These are phyloP conservation scores for Oncorhynchus masou DNA, from an alignment of 2,113 vertebrate species.

Conservation along the genomic window DNA sequence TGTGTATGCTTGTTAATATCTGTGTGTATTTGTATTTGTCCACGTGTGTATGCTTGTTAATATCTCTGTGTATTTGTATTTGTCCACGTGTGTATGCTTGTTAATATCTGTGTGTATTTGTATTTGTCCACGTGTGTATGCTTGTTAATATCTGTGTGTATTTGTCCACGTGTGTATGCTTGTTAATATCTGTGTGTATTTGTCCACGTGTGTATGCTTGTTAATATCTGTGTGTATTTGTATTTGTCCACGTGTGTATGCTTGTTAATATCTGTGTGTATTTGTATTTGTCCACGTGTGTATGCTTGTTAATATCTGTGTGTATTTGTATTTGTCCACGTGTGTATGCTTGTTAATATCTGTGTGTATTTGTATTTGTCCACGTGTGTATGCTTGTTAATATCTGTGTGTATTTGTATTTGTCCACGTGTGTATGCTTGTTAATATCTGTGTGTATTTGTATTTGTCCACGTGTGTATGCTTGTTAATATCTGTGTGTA, in stretches of 20 bases:
- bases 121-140: conserved; percentile 5
- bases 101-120: conserved; percentile 17
- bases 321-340: conserved; percentile 1
- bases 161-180: conserved; percentile 10
- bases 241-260: conserved; percentile 5
- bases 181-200: conserved; percentile 15
- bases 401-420: conserved; percentile 16
- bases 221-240: conserved; percentile 17
- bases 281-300: conserved; percentile 1
- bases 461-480: conserved; percentile 5
- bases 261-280: conserved; percentile 20
- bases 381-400: conserved; percentile 16
- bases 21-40: conserved; percentile 3
- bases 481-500: conserved; percentile 20
- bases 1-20: conserved; percentile 22
- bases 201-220: conserved; percentile 15
- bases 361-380: conserved; percentile 3
- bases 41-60: conserved; percentile 16
- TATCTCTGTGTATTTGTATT: conserved; percentile 15
- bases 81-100: conserved; percentile 15
- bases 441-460: conserved; percentile 17
- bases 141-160: conserved; percentile 19
- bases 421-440: conserved; percentile 15
- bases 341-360: conserved; percentile 22
- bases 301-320: conserved; percentile 16